These are phyloP conservation scores for Caenorhabditis brenneri DNA, from an alignment of 1,140 invertebrate species.

Conservation along the genomic window DNA sequence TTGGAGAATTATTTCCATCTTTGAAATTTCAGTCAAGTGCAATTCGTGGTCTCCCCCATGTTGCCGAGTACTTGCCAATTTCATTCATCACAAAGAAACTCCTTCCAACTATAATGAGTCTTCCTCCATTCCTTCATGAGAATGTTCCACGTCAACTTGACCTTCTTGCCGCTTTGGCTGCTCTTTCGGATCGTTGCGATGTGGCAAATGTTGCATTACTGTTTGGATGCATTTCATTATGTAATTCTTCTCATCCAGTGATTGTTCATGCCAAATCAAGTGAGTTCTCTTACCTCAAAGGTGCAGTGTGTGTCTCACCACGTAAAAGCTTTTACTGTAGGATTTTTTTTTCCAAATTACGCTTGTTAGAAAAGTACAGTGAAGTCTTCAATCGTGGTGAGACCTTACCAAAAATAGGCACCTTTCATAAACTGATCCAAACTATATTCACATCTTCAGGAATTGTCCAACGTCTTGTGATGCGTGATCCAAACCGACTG, in stretches of 20 bases:
- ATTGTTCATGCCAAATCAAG: conserved; percentile 67
- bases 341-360: no score
- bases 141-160: conserved; percentile 68
- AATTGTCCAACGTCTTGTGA: conserved; percentile 68
- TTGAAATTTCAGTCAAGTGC: conserved; percentile 62
- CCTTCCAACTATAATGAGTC: conserved; percentile 59
- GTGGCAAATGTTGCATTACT: conserved; percentile 59
- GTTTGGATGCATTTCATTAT: conserved; percentile 60
- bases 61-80: conserved; percentile 66
- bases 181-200: conserved; percentile 70
- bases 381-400: no score
- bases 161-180: conserved; percentile 62
- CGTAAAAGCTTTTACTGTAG: no score
- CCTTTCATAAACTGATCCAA: neutral
- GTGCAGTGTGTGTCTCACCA: no score
- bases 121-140: conserved; percentile 63
- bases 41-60: conserved; percentile 58
- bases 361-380: no score
- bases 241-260: conserved; percentile 64
- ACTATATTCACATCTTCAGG: conserved; percentile 47
- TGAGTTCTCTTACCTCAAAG: conserved; percentile 45
- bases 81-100: conserved; percentile 63
- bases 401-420: no score
- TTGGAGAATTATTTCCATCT: neutral
- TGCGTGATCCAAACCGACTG: conserved; percentile 62